Evolutionary conservation across 2,113 vertebrate species (phyloP), one percentile per base, ranked within the genome.

Genomic region (Phalacrocorax carbo): DNA sequence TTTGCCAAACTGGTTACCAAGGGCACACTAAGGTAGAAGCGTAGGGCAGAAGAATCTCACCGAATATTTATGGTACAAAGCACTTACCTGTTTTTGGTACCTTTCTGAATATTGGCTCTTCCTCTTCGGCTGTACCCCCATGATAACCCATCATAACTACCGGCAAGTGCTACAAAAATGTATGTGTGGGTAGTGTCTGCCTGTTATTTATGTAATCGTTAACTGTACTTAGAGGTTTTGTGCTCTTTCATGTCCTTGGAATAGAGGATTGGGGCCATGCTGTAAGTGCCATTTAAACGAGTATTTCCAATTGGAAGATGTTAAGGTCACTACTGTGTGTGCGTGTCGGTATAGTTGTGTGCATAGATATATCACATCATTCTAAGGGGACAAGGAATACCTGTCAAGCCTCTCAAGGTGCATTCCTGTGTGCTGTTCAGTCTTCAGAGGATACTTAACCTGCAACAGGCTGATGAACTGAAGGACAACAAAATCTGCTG

Each of bases 401-500:
- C 65, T 86, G 26, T 62, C 54, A 77, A 51, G 38, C 70, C 62
- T 73, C 78, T 87, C 0, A 0, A 73, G 62, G 48, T 27, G 14
- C 42, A 30, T 68, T n/a, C 55, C 38, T 58, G 42, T 73, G 54
- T 93, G 70, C 66, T 58, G 4, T 80, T 78, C 84, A 20, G 40
- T 65, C 70, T 79, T 77, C 46, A 77, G 86, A 77, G 62, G n/a
- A 65, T 34, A 6, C 78, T 75, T 83, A 48, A 60, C 62, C 75
- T 91, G 82, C 51, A 93, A 68, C 75, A 68, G 84, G 62, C 78
- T 76, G 82, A 38, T 75, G 88, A 83, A 90, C 29, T 70, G 77
- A 96, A 65, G 55, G 84, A 93, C 95, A 90, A 40, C 73, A 88
- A 87, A 90, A 95, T 90, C 94, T 88, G 70, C 84, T 87, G 5